Evolutionary conservation across 2,113 vertebrate species (phyloP).

Genomic region (Elgaria multicarinata): DNA sequence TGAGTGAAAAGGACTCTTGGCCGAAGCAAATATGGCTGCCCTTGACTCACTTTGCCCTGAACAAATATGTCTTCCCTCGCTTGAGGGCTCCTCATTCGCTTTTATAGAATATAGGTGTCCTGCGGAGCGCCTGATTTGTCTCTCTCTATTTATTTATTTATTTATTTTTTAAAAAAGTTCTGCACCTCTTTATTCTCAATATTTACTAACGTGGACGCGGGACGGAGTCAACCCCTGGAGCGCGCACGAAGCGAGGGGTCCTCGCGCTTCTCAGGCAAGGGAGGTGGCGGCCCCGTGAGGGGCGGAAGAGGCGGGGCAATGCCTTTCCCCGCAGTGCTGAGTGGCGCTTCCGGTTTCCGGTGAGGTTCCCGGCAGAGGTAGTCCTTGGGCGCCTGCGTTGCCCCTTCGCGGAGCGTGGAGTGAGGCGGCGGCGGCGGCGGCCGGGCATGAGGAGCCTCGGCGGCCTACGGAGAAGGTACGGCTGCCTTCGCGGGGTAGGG

Average conservation of each 20-base stretch:
- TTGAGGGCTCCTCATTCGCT: no score
- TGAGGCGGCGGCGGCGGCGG: neutral
- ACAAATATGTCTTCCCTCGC: neutral
- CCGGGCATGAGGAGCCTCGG: neutral
- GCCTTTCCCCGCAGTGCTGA: neutral
- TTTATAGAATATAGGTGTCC: neutral
- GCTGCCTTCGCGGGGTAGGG: neutral
- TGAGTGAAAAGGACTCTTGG: neutral
- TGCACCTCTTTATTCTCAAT: no score
- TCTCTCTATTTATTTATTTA: neutral
- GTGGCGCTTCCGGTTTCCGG: constrained; percentile 7
- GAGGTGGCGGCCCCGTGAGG: neutral
- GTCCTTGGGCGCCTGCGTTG: neutral
- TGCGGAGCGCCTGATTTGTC: neutral
- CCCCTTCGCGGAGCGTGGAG: neutral
- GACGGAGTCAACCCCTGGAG: no score
- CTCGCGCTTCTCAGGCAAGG: neutral
- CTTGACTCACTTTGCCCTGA: neutral
- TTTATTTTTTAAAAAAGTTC: no score
- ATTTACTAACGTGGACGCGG: no score
- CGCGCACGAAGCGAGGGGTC: neutral
- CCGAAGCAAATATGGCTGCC: neutral
- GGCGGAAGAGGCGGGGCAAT: neutral
- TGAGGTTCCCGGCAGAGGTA: fast-evolving
- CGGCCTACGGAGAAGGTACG: neutral